Percentiles rank a stretch among this genome's conserved stretches.
Conservation (phyloP, 2,797 vertebrate genomes). For the Silurus lanzhouensis region DNA sequence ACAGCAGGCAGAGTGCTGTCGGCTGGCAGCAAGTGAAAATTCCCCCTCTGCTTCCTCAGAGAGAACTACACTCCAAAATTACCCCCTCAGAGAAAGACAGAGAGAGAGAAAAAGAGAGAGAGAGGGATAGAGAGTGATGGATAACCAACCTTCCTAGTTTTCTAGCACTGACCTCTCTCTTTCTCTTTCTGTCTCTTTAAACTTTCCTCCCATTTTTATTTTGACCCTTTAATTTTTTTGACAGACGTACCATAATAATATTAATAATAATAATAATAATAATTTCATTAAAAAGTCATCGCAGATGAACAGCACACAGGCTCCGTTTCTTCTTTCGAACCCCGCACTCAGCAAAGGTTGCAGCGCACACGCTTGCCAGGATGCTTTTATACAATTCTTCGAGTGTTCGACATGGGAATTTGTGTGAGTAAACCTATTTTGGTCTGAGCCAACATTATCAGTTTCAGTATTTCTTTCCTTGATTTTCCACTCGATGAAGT, state of each 20-base stretch:
- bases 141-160: neutral
- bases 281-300: constrained; percentile 34
- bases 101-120: constrained; percentile 25
- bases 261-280: constrained; percentile 2
- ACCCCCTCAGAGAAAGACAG: constrained; percentile 50
- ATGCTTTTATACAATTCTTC: constrained; percentile 52
- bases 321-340: constrained; percentile 41
- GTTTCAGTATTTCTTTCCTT: constrained; percentile 57
- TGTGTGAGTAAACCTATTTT: constrained; percentile 62
- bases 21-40: constrained; percentile 62
- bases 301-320: constrained; percentile 44
- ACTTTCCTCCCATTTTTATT: constrained; percentile 23
- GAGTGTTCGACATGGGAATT: constrained; percentile 63
- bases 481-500: constrained; percentile 65
- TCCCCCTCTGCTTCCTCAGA: constrained; percentile 57
- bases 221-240: constrained; percentile 36
- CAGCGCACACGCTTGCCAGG: constrained; percentile 40
- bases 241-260: neutral
- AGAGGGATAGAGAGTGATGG: neutral
- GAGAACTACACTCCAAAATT: constrained; percentile 59
- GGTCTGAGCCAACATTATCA: constrained; percentile 57
- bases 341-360: constrained; percentile 41
- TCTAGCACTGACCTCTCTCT: neutral
- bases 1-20: constrained; percentile 62
- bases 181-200: constrained; percentile 25